A percentile compares a stretch with the other conserved stretches of the same genome.
Evolutionary conservation across 2,797 vertebrate genomes (phyloP).

Genomic region (Catharus ustulatus): DNA sequence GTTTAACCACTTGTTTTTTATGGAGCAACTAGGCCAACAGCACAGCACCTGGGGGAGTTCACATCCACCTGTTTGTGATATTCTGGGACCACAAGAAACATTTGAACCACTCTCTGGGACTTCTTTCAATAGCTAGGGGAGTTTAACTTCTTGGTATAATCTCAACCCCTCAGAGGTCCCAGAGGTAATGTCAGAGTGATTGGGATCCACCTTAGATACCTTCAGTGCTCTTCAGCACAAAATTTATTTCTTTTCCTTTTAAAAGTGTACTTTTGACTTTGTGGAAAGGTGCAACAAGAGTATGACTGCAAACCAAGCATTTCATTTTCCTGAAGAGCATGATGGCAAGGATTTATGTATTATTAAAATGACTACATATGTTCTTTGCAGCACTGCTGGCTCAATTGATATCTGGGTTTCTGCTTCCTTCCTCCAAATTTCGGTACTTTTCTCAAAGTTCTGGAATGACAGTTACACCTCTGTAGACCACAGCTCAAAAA

Average conservation of each 20-base stretch:
- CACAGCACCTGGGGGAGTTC: not conserved
- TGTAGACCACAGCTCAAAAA: not conserved
- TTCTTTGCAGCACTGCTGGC: not conserved
- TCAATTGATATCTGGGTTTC: accelerated
- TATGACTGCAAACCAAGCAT: not conserved
- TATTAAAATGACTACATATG: not conserved
- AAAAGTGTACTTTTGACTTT: not conserved
- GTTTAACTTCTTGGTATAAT: not conserved
- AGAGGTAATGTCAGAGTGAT: not conserved
- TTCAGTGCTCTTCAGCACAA: not conserved
- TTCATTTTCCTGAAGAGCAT: not conserved
- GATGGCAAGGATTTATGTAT: not conserved
- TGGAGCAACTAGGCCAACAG: not conserved
- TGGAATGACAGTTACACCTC: not conserved
- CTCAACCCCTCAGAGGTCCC: not conserved
- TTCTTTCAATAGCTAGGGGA: not conserved
- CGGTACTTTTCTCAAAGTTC: not conserved
- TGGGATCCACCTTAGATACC: not conserved
- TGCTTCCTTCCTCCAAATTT: not conserved
- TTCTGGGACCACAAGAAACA: not conserved
- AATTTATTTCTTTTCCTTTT: not conserved
- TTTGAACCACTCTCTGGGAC: not conserved
- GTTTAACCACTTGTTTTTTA: not conserved
- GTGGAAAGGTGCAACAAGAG: not conserved
- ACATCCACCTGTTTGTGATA: accelerated